Evolutionary conservation across 2,888 invertebrate species (phyloP).

Genomic region (Drosophila pseudotalamancana): DNA sequence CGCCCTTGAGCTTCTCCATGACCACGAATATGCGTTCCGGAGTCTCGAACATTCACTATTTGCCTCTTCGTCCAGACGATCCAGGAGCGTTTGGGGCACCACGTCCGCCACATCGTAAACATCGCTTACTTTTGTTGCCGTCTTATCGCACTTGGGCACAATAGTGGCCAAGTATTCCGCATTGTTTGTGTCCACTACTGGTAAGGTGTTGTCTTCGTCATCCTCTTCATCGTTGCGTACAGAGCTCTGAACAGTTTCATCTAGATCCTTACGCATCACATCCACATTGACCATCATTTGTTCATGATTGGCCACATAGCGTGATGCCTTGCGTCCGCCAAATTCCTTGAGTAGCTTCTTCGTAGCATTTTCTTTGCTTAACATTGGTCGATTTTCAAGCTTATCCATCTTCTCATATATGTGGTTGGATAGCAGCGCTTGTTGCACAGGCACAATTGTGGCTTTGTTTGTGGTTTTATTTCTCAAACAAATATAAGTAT

Average conservation of each 20-base stretch:
- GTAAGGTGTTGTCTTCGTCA: conserved; percentile 34
- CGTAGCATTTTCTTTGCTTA: conserved; percentile 59
- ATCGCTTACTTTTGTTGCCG: conserved; percentile 70
- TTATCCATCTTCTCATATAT: conserved; percentile 70
- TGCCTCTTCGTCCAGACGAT: conserved; percentile 81
- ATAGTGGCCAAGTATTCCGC: conserved; percentile 62
- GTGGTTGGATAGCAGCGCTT: conserved; percentile 74
- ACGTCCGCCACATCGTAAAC: conserved; percentile 78
- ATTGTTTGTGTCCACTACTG: conserved; percentile 45
- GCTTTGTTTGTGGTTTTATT: conserved; percentile 81
- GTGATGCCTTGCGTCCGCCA: conserved; percentile 79
- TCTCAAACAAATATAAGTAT: conserved; percentile 80
- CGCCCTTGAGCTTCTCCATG: conserved; percentile 99
- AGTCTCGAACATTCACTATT: conserved; percentile 88
- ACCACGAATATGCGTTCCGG: conserved; percentile 99
- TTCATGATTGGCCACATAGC: conserved; percentile 67
- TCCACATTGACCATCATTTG: conserved; percentile 80
- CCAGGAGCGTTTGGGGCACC: conserved; percentile 72
- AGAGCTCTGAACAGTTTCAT: conserved; percentile 70
- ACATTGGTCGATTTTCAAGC: conserved; percentile 26
- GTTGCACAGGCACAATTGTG: conserved; percentile 77
- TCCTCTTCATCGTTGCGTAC: conserved; percentile 22
- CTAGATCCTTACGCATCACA: conserved; percentile 77
- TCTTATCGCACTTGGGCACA: conserved; percentile 76
- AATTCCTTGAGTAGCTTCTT: conserved; percentile 77